These are phyloP conservation scores for Metacarcinus magister DNA, from an alignment of 2,888 invertebrate species.

Conservation along the genomic window DNA sequence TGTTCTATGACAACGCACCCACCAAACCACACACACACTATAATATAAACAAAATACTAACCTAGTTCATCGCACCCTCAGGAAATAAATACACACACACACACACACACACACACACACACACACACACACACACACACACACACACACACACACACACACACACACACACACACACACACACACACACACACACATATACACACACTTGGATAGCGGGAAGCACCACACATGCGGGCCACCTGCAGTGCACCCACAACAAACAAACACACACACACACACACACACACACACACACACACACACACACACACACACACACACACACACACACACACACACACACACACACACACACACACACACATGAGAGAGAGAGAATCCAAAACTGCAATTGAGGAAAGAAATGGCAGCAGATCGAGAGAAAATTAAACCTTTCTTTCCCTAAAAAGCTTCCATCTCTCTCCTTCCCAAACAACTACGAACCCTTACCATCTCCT, in stretches of 20 bases:
- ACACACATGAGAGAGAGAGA: neutral
- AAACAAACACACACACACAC: conserved; percentile 44
- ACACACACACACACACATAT: conserved; percentile 48
- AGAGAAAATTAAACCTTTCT: neutral
- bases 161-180: conserved; percentile 57
- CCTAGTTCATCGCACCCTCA: too few relatives aligned
- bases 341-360: neutral
- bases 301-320: neutral
- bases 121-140: conserved; percentile 49
- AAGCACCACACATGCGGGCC: too few relatives aligned
- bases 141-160: conserved; percentile 55
- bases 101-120: conserved; percentile 52
- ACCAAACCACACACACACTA: too few relatives aligned
- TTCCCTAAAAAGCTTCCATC: neutral
- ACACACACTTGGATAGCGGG: neutral
- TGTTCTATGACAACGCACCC: too few relatives aligned
- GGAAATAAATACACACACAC: conserved; percentile 2
- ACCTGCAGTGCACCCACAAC: too few relatives aligned
- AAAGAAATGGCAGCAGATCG: conserved; percentile 6
- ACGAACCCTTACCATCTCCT: neutral
- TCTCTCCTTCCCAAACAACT: neutral
- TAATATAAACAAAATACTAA: too few relatives aligned
- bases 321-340: neutral
- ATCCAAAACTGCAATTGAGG: neutral
- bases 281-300: conserved; percentile 27